Evolutionary conservation across 2,113 vertebrate genomes (phyloP).

Genomic region (Sterna hirundo): DNA sequence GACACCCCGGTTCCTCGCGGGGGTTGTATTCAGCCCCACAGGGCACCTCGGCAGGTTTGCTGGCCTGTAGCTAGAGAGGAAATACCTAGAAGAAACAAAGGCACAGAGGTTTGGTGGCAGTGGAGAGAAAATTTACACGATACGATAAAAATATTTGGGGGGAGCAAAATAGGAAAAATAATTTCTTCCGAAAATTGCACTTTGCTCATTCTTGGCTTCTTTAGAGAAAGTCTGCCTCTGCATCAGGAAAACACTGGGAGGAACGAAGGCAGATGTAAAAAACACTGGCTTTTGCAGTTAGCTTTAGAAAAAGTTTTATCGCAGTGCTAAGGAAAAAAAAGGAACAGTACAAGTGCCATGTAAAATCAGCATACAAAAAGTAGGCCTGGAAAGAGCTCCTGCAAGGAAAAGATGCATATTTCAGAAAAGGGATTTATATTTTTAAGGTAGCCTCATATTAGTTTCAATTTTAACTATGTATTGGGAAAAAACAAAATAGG

Average conservation of each 20-base stretch:
- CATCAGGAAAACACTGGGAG: neutral
- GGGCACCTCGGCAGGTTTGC: neutral
- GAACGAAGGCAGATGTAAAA: neutral
- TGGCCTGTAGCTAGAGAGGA: neutral
- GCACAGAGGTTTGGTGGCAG: neutral
- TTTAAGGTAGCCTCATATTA: neutral
- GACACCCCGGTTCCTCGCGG: rapidly evolving
- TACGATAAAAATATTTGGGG: neutral
- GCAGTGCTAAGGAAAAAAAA: neutral
- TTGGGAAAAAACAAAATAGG: neutral
- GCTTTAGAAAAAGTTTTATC: neutral
- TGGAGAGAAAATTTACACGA: neutral
- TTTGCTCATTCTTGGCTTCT: neutral
- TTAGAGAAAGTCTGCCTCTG: neutral
- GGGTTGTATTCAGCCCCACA: rapidly evolving
- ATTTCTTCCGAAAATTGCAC: neutral
- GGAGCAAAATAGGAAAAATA: neutral
- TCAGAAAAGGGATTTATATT: neutral
- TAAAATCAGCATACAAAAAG: neutral
- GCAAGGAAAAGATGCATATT: neutral
- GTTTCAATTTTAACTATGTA: neutral
- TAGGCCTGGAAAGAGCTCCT: neutral
- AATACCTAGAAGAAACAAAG: neutral
- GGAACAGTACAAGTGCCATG: neutral
- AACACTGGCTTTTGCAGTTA: neutral